phyloP scores from a whole-genome alignment of 2,113 vertebrate species.

The Bufo gargarizans region DNA sequence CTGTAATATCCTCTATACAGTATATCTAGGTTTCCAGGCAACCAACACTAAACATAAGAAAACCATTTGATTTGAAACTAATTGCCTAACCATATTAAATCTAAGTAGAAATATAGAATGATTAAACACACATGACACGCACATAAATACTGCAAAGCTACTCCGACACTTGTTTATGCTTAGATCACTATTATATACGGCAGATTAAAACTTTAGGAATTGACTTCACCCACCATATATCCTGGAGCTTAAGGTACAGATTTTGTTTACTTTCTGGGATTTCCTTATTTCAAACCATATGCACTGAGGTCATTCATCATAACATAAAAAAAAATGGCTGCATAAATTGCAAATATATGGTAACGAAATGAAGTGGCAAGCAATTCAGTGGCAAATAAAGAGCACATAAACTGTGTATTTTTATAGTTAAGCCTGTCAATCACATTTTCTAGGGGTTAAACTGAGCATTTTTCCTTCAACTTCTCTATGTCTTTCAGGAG shows the following conservation, averaged over 20 bases:
- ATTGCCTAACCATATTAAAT: background rate
- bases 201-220: background rate
- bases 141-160: background rate
- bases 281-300: background rate
- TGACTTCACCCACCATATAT: background rate
- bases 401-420: background rate
- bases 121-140: slow-evolving; percentile 11
- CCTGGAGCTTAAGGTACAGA: background rate
- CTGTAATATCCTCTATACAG: too few relatives aligned
- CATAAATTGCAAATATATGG: background rate
- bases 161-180: slow-evolving; percentile 20
- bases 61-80: background rate
- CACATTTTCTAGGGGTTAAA: too few relatives aligned
- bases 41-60: too few relatives aligned
- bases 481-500: too few relatives aligned
- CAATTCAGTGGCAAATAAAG: background rate
- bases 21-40: too few relatives aligned
- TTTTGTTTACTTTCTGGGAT: slow-evolving; percentile 4
- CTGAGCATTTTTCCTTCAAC: too few relatives aligned
- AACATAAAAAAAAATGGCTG: background rate
- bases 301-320: background rate
- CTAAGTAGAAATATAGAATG: background rate
- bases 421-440: background rate
- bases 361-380: background rate
- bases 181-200: slow-evolving; percentile 21